A percentile compares a stretch with the other conserved stretches of the same genome.
Conservation (phyloP, 2,797 vertebrate genomes). For the Graptemys geographica region DNA sequence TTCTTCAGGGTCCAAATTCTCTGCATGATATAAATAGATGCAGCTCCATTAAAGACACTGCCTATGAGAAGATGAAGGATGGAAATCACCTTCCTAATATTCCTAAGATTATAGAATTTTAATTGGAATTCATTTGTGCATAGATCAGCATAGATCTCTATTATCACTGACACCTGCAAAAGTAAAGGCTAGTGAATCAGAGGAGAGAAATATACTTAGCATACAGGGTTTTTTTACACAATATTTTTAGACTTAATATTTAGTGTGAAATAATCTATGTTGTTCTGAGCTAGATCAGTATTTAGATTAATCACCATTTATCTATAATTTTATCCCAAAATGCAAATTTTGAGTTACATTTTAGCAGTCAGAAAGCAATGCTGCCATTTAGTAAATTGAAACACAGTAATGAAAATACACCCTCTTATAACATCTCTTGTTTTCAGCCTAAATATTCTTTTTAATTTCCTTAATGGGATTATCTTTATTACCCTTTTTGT, state of each 20-base stretch:
- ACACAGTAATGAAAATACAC: conserved; percentile 5
- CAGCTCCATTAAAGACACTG: neutral
- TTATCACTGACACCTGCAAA: neutral
- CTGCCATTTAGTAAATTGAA: neutral
- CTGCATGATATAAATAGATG: neutral
- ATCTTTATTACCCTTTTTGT: neutral
- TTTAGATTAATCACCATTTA: conserved; percentile 1
- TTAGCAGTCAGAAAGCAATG: neutral
- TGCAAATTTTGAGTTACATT: neutral
- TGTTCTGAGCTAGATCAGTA: neutral
- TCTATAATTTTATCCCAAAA: neutral
- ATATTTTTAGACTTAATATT: neutral
- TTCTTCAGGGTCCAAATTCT: neutral
- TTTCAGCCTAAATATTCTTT: neutral
- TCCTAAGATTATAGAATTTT: neutral
- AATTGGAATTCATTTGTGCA: neutral
- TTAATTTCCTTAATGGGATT: neutral
- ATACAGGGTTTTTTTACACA: neutral
- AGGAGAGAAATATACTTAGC: neutral
- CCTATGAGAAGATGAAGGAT: neutral
- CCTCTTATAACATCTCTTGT: neutral
- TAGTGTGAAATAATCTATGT: neutral
- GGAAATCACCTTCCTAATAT: neutral
- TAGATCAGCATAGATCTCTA: neutral
- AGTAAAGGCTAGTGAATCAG: neutral